Conservation (phyloP, 2,797 vertebrate species). For the Enteromius thamalakanensis region DNA sequence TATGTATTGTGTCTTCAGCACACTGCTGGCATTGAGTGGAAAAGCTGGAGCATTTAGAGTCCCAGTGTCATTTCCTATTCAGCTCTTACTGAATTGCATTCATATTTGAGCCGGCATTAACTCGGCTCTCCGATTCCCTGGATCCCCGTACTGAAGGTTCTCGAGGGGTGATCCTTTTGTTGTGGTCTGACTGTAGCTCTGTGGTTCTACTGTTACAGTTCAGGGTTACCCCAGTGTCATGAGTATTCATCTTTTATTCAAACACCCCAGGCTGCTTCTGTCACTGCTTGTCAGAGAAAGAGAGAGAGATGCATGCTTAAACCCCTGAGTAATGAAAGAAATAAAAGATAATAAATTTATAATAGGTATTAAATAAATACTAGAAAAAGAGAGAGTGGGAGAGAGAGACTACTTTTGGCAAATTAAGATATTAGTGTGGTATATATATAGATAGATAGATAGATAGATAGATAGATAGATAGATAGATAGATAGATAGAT, state of each 20-base stretch:
- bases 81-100: conserved; percentile 40
- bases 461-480: no score
- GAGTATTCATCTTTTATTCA: conserved; percentile 58
- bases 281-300: conserved; percentile 54
- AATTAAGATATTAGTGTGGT: background rate
- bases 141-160: conserved; percentile 37
- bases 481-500: no score
- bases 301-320: conserved; percentile 38
- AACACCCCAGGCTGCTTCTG: conserved; percentile 46
- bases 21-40: conserved; percentile 35
- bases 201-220: conserved; percentile 53
- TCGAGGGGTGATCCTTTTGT: conserved; percentile 48
- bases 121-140: conserved; percentile 12
- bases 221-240: conserved; percentile 55
- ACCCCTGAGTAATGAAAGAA: conserved; percentile 38
- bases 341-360: conserved; percentile 47
- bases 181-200: conserved; percentile 43
- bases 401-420: background rate
- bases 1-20: conserved; percentile 29
- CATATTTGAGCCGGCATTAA: conserved; percentile 45
- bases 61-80: conserved; percentile 46
- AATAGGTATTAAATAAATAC: conserved; percentile 33
- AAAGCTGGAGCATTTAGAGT: conserved; percentile 25
- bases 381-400: background rate
- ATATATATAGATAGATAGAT: background rate